Percentiles rank a stretch among this genome's conserved stretches.
Conservation (phyloP, 2,113 vertebrate species). For the Patagioenas fasciata region DNA sequence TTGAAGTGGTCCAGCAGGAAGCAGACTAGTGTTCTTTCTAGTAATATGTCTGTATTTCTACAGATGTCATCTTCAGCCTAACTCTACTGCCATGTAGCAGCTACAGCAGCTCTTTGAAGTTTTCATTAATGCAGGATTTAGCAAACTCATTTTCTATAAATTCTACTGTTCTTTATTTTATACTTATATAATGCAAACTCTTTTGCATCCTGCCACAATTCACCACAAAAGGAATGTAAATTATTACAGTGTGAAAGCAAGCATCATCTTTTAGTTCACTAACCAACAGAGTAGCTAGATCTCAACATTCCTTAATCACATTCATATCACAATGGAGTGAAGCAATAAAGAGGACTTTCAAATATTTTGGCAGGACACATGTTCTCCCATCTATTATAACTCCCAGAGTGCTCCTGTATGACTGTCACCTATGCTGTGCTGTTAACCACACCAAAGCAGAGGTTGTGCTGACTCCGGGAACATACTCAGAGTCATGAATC, state of each 20-base stretch:
- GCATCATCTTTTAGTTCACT: neutral
- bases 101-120: neutral
- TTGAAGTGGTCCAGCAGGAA: neutral
- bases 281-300: neutral
- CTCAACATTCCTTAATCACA: neutral
- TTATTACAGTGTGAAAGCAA: neutral
- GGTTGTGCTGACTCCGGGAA: neutral
- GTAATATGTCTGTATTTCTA: neutral
- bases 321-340: neutral
- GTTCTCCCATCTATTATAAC: neutral
- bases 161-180: neutral
- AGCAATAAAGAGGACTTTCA: neutral
- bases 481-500: neutral
- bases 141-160: neutral
- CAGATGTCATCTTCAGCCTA: neutral
- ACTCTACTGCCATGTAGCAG: neutral
- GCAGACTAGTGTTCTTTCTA: neutral
- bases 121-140: neutral
- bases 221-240: neutral
- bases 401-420: neutral
- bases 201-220: neutral
- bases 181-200: neutral
- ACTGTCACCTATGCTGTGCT: neutral
- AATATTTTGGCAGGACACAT: neutral
- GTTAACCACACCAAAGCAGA: neutral